phyloP scores from a whole-genome alignment of 2,113 vertebrate species.

The Misgurnus mizolepis region DNA sequence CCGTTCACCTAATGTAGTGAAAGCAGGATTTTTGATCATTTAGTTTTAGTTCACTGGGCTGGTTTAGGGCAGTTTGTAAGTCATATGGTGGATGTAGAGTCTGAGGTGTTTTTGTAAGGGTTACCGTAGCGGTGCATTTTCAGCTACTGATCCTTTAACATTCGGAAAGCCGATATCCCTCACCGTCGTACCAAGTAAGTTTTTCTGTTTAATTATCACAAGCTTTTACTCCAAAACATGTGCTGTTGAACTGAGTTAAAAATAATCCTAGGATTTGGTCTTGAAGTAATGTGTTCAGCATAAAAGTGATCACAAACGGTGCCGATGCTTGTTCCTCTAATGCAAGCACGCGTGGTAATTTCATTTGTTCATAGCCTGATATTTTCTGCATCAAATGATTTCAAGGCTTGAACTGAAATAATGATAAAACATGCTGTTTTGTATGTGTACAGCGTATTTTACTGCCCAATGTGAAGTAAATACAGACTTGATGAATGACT shows the following conservation, averaged over 20 bases:
- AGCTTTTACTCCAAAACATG: neutral
- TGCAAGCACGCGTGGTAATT: neutral
- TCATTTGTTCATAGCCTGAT: neutral
- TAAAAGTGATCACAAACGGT: neutral
- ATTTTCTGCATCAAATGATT: neutral
- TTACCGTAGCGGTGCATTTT: conserved; percentile 24
- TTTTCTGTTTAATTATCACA: neutral
- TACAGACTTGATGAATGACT: neutral
- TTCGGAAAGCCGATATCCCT: conserved; percentile 55
- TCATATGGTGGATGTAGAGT: neutral
- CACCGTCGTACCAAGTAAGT: conserved; percentile 52
- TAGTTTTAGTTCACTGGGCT: neutral
- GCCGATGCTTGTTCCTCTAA: neutral
- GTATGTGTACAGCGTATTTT: no score
- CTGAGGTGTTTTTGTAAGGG: conserved; percentile 34
- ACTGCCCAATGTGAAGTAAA: neutral
- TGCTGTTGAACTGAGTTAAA: neutral
- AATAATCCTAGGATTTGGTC: neutral
- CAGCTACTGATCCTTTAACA: conserved; percentile 41
- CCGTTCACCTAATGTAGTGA: neutral
- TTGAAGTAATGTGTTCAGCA: neutral
- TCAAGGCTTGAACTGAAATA: neutral
- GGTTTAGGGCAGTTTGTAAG: neutral
- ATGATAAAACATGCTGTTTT: neutral
- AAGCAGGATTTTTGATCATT: neutral